Percentiles rank a stretch among this genome's conserved stretches.
Conservation (phyloP, 1,140 invertebrate genomes). For the Hypothenemus hampei region DNA sequence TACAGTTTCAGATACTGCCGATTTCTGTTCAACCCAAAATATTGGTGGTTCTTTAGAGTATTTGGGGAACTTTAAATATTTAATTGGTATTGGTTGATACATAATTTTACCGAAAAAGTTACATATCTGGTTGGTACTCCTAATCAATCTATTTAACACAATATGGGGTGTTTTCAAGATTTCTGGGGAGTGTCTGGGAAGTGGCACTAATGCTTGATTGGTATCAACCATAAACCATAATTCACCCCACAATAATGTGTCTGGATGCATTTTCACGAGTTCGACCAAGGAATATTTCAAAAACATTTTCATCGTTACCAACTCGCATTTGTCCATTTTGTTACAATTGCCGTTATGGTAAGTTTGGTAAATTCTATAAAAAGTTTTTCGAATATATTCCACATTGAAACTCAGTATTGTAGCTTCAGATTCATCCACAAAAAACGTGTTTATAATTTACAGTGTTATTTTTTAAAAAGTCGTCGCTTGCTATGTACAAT, state of each 20-base stretch:
- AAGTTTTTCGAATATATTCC: constrained; percentile 39
- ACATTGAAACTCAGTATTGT: constrained; percentile 41
- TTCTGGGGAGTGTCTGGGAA: constrained; percentile 42
- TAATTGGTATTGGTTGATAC: constrained; percentile 33
- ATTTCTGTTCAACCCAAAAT: constrained; percentile 39
- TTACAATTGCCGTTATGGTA: constrained; percentile 36
- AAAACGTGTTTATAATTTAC: constrained; percentile 43
- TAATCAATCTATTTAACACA: constrained; percentile 40
- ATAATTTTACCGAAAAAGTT: constrained; percentile 43
- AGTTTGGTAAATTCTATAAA: constrained; percentile 32
- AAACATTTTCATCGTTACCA: constrained; percentile 10
- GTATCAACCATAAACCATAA: constrained; percentile 46
- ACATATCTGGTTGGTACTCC: constrained; percentile 42
- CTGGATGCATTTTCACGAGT: constrained; percentile 17
- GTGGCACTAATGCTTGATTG: constrained; percentile 44
- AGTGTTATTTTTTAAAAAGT: constrained; percentile 37
- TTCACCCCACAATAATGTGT: constrained; percentile 35
- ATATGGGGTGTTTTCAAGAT: constrained; percentile 41
- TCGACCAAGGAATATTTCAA: constrained; percentile 12
- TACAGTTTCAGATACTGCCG: constrained; percentile 24
- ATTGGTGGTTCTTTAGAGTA: constrained; percentile 37
- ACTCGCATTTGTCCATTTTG: constrained; percentile 13
- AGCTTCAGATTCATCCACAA: constrained; percentile 46
- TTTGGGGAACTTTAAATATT: constrained; percentile 25
- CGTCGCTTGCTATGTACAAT: constrained; percentile 39